A percentile compares a stretch with the other conserved stretches of the same genome.
Evolutionary conservation across 1,140 invertebrate species (phyloP).

Genomic region (Ceratina australensis): DNA sequence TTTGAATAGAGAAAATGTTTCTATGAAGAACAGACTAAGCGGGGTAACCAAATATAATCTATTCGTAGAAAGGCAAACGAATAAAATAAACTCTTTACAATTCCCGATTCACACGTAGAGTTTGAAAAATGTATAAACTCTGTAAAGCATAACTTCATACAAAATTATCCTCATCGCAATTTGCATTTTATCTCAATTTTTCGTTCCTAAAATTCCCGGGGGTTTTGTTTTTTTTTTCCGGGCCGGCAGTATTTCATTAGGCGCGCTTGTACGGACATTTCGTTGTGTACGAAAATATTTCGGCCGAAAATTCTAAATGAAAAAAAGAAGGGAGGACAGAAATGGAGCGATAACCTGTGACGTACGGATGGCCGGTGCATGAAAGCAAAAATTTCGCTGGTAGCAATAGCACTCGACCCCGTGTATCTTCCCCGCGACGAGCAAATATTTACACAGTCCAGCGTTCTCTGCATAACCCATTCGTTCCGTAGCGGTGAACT

Average conservation of each 20-base stretch:
- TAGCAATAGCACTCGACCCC: background rate
- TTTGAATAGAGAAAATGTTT: no score
- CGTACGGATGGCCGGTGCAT: background rate
- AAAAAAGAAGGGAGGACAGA: background rate
- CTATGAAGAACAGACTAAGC: no score
- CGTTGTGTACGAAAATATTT: background rate
- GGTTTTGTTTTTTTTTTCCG: background rate
- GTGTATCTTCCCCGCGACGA: background rate
- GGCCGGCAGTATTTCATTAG: background rate
- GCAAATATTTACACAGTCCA: conserved; percentile 18
- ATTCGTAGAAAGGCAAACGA: no score
- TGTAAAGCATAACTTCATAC: background rate
- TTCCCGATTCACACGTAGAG: background rate
- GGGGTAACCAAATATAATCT: no score
- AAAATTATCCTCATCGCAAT: background rate
- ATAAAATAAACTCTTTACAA: no score
- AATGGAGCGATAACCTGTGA: background rate
- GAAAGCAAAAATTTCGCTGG: conserved; percentile 6
- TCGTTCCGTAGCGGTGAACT: background rate
- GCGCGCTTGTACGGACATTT: background rate
- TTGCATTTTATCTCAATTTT: background rate
- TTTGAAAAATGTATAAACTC: background rate
- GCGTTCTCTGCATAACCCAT: background rate
- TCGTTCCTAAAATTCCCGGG: background rate
- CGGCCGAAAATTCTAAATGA: background rate